These are phyloP conservation scores for Caiman crocodilus DNA, from an alignment of 2,797 vertebrate species.

Conservation along the genomic window DNA sequence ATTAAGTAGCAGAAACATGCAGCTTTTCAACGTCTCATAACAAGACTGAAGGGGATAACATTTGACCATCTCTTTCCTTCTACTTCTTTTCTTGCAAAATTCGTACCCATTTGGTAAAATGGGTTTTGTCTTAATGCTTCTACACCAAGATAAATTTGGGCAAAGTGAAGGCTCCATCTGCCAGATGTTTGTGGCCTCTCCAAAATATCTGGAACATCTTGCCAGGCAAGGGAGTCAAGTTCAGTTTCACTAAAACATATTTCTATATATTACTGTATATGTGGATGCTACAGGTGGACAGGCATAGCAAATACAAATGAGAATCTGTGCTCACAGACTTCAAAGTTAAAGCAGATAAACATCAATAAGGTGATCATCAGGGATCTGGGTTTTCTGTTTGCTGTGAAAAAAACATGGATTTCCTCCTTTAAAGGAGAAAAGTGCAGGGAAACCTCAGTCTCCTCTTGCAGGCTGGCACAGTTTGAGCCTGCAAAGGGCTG, in stretches of 20 bases:
- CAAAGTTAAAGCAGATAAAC: not conserved
- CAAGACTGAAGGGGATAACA: not conserved
- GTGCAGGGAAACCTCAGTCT: conserved; percentile 23
- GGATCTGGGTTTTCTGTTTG: not conserved
- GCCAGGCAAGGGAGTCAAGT: not conserved
- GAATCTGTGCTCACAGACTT: not conserved
- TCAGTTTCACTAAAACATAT: not conserved
- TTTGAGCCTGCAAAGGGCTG: too few species aligned
- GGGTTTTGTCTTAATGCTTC: too few species aligned
- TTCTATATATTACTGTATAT: not conserved
- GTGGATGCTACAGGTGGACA: not conserved
- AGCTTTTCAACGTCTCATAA: not conserved
- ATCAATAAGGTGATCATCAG: not conserved
- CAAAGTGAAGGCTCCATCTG: not conserved
- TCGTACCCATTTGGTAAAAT: too few species aligned
- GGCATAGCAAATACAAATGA: not conserved
- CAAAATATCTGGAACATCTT: not conserved
- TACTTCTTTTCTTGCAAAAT: not conserved
- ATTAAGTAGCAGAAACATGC: not conserved
- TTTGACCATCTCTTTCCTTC: not conserved
- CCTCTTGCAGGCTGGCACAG: too few species aligned
- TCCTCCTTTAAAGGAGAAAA: not conserved
- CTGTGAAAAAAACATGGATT: too few species aligned
- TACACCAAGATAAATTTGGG: not conserved
- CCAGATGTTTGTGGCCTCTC: not conserved